These are phyloP conservation scores for Drosophila navojoa DNA, from an alignment of 1,140 invertebrate species.

Conservation along the genomic window DNA sequence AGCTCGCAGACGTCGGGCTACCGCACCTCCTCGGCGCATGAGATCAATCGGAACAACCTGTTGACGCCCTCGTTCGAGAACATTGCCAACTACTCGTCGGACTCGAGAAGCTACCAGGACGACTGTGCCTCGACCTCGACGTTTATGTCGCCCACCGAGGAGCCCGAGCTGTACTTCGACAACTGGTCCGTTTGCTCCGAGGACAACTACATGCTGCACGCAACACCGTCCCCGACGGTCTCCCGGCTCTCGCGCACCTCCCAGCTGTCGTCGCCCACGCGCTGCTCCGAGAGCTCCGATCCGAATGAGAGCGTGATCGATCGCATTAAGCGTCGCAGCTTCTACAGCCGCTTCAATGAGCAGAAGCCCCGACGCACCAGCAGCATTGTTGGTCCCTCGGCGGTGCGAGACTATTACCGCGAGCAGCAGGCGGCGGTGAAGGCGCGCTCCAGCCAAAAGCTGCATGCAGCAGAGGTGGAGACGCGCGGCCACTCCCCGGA, in stretches of 20 bases:
- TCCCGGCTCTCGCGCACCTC: constrained; percentile 85
- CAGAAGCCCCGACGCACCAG: constrained; percentile 87
- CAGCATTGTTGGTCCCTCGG: constrained; percentile 85
- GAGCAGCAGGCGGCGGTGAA: constrained; percentile 74
- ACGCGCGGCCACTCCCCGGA: constrained; percentile 72
- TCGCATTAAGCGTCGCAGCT: constrained; percentile 93
- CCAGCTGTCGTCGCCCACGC: constrained; percentile 72
- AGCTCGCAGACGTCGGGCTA: constrained; percentile 78
- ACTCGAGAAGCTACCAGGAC: constrained; percentile 78
- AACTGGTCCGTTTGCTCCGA: constrained; percentile 89
- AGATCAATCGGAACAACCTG: constrained; percentile 83
- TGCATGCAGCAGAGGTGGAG: constrained; percentile 41
- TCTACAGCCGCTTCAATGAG: constrained; percentile 94
- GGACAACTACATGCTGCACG: constrained; percentile 79
- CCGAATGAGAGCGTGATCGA: constrained; percentile 91
- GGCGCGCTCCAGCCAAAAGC: constrained; percentile 68
- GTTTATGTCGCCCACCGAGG: constrained; percentile 87
- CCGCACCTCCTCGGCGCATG: constrained; percentile 83
- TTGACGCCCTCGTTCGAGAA: constrained; percentile 81
- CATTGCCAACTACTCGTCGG: constrained; percentile 83
- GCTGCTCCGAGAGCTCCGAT: constrained; percentile 80
- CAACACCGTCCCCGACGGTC: constrained; percentile 80
- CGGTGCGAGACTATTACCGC: constrained; percentile 80
- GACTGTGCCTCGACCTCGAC: constrained; percentile 82
- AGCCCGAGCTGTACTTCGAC: constrained; percentile 86